Percentiles rank a stretch among this genome's conserved stretches.
These are phyloP conservation scores for Dromiciops gliroides DNA, from an alignment of 2,113 vertebrate genomes.

Conservation along the genomic window DNA sequence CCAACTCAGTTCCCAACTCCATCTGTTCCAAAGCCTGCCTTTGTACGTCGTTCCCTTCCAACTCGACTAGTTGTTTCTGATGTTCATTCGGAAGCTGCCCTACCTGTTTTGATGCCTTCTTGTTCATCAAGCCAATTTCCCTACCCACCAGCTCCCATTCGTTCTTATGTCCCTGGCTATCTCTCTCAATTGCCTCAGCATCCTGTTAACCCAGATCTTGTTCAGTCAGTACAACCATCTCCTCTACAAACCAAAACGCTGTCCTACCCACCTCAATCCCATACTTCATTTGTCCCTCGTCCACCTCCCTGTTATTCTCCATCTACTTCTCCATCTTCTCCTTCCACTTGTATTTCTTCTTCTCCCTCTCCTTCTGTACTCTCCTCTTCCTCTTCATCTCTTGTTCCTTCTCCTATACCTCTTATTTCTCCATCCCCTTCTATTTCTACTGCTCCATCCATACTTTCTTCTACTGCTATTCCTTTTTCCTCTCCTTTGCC, in stretches of 20 bases:
- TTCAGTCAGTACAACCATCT: conserved; percentile 51
- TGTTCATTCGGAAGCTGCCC: conserved; percentile 45
- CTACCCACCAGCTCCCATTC: conserved; percentile 25
- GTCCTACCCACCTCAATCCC: conserved; percentile 37
- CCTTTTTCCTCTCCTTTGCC: conserved; percentile 51
- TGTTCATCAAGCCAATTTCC: conserved; percentile 38
- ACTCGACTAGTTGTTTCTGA: conserved; percentile 51
- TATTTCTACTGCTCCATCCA: conserved; percentile 9
- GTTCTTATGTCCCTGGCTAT: conserved; percentile 7
- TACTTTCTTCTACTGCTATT: conserved; percentile 8
- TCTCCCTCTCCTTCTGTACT: conserved; percentile 24
- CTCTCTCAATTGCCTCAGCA: conserved; percentile 39
- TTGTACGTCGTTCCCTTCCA: conserved; percentile 71
- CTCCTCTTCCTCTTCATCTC: conserved; percentile 57
- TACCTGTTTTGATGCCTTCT: conserved; percentile 61
- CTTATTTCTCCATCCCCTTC: background rate
- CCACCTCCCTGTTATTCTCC: conserved; percentile 40
- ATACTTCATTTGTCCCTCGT: background rate
- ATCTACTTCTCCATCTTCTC: conserved; percentile 50
- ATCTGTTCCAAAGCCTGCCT: conserved; percentile 50
- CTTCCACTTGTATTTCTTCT: conserved; percentile 32
- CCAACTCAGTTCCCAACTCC: conserved; percentile 41
- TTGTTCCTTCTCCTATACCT: background rate
- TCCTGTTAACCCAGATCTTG: conserved; percentile 35
- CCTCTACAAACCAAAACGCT: conserved; percentile 24